phyloP scores from a whole-genome alignment of 2,888 invertebrate species.

The Dynastes hyllus region DNA sequence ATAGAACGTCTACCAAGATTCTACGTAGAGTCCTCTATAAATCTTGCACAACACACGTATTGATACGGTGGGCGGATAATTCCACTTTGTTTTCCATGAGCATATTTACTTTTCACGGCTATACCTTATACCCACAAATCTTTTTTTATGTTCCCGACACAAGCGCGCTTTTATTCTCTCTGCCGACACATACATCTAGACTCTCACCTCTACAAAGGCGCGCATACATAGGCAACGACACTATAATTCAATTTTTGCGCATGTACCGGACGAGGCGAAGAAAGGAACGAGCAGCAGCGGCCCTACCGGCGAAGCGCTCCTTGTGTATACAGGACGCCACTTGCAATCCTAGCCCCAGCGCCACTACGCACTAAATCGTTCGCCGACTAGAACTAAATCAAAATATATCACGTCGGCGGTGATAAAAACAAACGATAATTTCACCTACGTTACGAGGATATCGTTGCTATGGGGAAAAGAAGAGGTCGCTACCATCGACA shows the following conservation, averaged over 20 bases:
- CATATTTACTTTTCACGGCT: slow-evolving; percentile 43
- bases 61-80: slow-evolving; percentile 45
- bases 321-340: background rate
- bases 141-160: slow-evolving; percentile 40
- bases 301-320: background rate
- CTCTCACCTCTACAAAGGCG: background rate
- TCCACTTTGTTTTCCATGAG: slow-evolving; percentile 43
- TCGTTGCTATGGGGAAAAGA: background rate
- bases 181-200: background rate
- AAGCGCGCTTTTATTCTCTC: slow-evolving; percentile 16
- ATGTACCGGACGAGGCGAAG: slow-evolving; percentile 26
- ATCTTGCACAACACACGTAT: slow-evolving; percentile 29
- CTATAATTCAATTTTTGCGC: slow-evolving; percentile 46
- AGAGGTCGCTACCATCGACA: slow-evolving; percentile 5
- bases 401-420: slow-evolving; percentile 45
- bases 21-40: slow-evolving; percentile 23
- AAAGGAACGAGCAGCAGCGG: background rate
- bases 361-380: slow-evolving; percentile 38
- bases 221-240: background rate
- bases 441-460: slow-evolving; percentile 21
- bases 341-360: background rate
- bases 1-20: background rate
- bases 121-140: slow-evolving; percentile 45
- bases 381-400: slow-evolving; percentile 45
- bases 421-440: slow-evolving; percentile 49